A percentile compares a stretch with the other conserved stretches of the same genome.
Evolutionary conservation across 2,888 invertebrate species (phyloP).

Genomic region (Timandra comae): DNA sequence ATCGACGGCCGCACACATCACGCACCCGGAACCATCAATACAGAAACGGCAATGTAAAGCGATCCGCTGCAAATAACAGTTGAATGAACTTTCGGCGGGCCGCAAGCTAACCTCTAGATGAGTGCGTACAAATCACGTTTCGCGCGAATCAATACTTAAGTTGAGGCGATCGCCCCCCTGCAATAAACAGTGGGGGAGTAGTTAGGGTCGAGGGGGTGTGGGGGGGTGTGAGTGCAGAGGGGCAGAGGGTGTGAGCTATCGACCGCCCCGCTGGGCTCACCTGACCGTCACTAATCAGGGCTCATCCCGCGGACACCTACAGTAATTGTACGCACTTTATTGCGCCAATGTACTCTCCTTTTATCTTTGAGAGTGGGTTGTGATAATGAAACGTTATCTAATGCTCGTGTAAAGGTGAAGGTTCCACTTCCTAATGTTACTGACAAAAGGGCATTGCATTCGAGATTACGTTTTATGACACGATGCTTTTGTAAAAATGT

Average conservation of each 20-base stretch:
- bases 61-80: slow-evolving; percentile 22
- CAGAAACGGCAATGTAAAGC: slow-evolving; percentile 29
- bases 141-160: slow-evolving; percentile 78
- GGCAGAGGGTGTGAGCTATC: slow-evolving; percentile 48
- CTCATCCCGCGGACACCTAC: slow-evolving; percentile 75
- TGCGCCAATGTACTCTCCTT: slow-evolving; percentile 35
- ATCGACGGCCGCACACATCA: neutral
- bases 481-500: too few species aligned
- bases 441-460: too few species aligned
- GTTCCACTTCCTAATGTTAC: slow-evolving; percentile 20
- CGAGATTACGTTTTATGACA: too few species aligned
- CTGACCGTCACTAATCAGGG: slow-evolving; percentile 76
- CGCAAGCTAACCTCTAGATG: slow-evolving; percentile 70
- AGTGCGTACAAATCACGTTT: slow-evolving; percentile 77
- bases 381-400: slow-evolving; percentile 11
- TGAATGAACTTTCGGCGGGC: slow-evolving; percentile 43
- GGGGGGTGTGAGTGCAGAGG: slow-evolving; percentile 23
- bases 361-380: slow-evolving; percentile 24
- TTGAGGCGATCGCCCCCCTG: slow-evolving; percentile 74
- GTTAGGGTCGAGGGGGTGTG: slow-evolving; percentile 43
- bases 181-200: slow-evolving; percentile 65
- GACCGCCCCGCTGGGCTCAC: slow-evolving; percentile 57
- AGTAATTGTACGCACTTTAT: slow-evolving; percentile 65
- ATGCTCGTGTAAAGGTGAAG: slow-evolving; percentile 23
- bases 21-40: neutral